phyloP scores from a whole-genome alignment of 1,140 invertebrate genomes.

The Pogonus chalceus region DNA sequence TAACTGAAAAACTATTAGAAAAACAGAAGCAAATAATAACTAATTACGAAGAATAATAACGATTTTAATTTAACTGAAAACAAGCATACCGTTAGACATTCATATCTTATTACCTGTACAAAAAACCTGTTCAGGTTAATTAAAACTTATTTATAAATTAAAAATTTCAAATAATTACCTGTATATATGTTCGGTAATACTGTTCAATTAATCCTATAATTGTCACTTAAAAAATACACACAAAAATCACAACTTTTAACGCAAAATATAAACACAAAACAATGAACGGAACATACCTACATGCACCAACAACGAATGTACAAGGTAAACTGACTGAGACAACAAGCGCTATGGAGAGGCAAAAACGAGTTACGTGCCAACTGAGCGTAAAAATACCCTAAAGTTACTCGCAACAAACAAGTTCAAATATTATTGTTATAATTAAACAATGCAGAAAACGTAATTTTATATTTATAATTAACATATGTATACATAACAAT shows the following conservation, averaged over 20 bases:
- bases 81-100: not conserved
- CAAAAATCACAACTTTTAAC: not conserved
- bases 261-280: not conserved
- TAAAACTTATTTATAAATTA: not conserved
- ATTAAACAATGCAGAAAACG: too few relatives aligned
- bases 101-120: not conserved
- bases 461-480: too few relatives aligned
- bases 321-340: conserved; percentile 19
- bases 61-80: too few relatives aligned
- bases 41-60: too few relatives aligned
- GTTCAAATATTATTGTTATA: too few relatives aligned
- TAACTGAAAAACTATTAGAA: too few relatives aligned
- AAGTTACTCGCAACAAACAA: too few relatives aligned
- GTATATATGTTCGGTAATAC: not conserved
- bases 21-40: too few relatives aligned
- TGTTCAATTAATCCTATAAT: not conserved
- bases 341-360: conserved; percentile 15
- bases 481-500: too few relatives aligned
- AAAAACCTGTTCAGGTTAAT: not conserved
- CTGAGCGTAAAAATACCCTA: conserved; percentile 18
- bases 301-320: conserved; percentile 10
- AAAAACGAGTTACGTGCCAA: conserved; percentile 18
- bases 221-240: not conserved
- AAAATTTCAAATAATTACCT: not conserved
- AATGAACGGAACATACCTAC: not conserved